phyloP scores from a whole-genome alignment of 2,888 invertebrate genomes.

The Alcis repandata region DNA sequence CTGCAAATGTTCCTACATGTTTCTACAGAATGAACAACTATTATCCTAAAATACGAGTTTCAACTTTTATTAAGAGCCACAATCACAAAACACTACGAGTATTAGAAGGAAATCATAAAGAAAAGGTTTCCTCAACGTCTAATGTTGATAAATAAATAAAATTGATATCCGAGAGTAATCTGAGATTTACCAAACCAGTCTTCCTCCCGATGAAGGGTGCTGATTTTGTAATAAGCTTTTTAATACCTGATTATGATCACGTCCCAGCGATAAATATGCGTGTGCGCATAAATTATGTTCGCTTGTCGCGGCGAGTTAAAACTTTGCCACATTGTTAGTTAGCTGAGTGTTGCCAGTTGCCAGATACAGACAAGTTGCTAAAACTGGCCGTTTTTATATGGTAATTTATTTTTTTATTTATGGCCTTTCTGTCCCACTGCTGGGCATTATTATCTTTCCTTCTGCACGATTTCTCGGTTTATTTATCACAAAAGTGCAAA shows the following conservation, averaged over 20 bases:
- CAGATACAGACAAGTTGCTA: background rate
- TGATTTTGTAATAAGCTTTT: slow-evolving; percentile 53
- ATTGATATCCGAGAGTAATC: slow-evolving; percentile 37
- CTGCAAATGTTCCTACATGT: too few species aligned
- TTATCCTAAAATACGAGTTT: too few species aligned
- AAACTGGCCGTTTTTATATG: background rate
- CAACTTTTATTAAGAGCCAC: background rate
- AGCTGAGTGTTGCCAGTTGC: slow-evolving; percentile 20
- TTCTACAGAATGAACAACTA: too few species aligned
- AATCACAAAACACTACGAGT: background rate
- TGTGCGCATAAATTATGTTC: slow-evolving; percentile 65
- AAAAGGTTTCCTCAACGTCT: background rate
- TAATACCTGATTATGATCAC: slow-evolving; percentile 49
- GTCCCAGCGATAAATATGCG: slow-evolving; percentile 57
- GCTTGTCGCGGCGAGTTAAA: slow-evolving; percentile 68
- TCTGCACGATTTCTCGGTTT: too few species aligned
- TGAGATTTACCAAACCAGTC: slow-evolving; percentile 43
- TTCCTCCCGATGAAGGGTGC: slow-evolving; percentile 47
- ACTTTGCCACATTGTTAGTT: slow-evolving; percentile 40
- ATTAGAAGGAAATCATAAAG: background rate
- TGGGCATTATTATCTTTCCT: too few species aligned
- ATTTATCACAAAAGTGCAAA: too few species aligned
- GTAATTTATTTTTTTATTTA: too few species aligned
- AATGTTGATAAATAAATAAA: slow-evolving; percentile 29
- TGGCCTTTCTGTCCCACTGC: too few species aligned